Conservation (phyloP, 1,140 invertebrate genomes). For the Asobara japonica region DNA sequence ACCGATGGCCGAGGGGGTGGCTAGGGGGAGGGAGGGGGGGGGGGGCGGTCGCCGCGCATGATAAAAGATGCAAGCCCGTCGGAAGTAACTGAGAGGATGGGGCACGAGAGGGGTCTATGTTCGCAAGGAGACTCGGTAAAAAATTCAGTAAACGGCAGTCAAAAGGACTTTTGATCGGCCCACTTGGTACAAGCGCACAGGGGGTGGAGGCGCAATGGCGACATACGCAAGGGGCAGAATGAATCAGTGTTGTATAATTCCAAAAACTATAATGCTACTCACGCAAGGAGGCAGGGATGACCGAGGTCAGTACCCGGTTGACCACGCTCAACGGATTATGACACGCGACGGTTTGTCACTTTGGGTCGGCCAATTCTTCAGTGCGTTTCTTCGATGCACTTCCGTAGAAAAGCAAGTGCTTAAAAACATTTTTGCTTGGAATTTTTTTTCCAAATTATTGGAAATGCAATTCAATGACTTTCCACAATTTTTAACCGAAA, state of each 20-base stretch:
- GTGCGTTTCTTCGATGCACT: too few species aligned
- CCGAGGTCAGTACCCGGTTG: conserved; percentile 39
- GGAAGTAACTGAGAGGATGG: conserved; percentile 37
- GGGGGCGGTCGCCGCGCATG: conserved; percentile 10
- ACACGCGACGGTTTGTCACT: conserved; percentile 29
- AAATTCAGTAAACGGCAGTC: conserved; percentile 49
- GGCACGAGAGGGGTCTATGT: neutral
- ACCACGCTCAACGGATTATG: conserved; percentile 29
- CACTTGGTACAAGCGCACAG: neutral
- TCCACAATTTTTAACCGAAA: too few species aligned
- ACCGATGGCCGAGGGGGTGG: neutral
- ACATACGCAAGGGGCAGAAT: neutral
- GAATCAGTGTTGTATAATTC: neutral
- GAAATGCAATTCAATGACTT: too few species aligned
- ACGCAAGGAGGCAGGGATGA: conserved; percentile 28
- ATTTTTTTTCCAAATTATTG: too few species aligned
- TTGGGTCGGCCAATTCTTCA: neutral
- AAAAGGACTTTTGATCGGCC: conserved; percentile 42
- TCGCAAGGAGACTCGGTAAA: conserved; percentile 35
- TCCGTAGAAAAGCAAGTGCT: too few species aligned
- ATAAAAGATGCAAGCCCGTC: conserved; percentile 49
- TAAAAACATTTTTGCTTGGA: too few species aligned
- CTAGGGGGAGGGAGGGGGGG: neutral
- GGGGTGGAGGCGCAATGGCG: neutral
- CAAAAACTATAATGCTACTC: conserved; percentile 15